phyloP scores from a whole-genome alignment of 2,113 vertebrate species.

The Sapayoa aenigma region DNA sequence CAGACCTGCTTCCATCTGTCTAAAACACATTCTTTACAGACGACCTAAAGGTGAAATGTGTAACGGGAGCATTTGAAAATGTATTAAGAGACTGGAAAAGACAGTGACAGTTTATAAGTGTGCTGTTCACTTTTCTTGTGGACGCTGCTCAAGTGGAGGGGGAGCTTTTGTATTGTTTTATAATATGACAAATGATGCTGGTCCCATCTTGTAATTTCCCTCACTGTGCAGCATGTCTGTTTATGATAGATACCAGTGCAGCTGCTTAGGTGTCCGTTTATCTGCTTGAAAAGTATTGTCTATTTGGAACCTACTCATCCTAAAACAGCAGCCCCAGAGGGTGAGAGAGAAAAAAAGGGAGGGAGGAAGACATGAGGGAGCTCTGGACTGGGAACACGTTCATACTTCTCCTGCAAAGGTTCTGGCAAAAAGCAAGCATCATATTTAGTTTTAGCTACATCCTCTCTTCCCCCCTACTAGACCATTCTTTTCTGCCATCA shows the following conservation, averaged over 20 bases:
- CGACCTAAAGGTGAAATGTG: background rate
- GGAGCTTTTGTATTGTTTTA: background rate
- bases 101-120: background rate
- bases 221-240: conserved; percentile 34
- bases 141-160: background rate
- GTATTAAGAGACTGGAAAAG: background rate
- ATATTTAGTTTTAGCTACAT: background rate
- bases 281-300: conserved; percentile 54
- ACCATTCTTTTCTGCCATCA: conserved; percentile 6
- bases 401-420: conserved; percentile 11
- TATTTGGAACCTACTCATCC: conserved; percentile 52
- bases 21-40: background rate
- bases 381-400: background rate
- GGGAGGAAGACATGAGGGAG: background rate
- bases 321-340: conserved; percentile 17
- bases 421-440: conserved; percentile 11
- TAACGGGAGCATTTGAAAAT: background rate
- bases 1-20: conserved; percentile 1
- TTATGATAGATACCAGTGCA: conserved; percentile 56
- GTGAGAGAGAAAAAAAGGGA: background rate
- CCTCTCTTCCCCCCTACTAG: background rate
- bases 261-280: conserved; percentile 52
- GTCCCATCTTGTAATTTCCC: conserved; percentile 34
- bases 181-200: conserved; percentile 49
- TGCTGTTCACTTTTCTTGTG: background rate